Percentiles rank a stretch among this genome's conserved stretches.
Evolutionary conservation across 2,888 invertebrate species (phyloP).

Genomic region (Caenorhabditis panamensis): DNA sequence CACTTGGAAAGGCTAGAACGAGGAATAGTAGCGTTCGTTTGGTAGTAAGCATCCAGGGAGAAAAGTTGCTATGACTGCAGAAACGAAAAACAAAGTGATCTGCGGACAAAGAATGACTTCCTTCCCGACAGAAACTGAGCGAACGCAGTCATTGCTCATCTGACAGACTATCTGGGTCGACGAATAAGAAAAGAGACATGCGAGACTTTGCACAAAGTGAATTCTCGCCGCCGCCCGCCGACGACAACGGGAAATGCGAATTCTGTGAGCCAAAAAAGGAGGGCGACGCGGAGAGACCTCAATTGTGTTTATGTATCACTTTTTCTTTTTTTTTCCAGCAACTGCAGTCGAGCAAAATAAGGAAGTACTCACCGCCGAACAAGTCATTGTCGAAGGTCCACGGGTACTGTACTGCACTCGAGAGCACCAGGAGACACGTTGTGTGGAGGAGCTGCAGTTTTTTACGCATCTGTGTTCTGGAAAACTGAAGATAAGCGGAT

Average conservation of each 20-base stretch:
- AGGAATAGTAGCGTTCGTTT: no score
- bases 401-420: constrained; percentile 69
- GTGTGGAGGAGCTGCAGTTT: constrained; percentile 28
- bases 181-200: constrained; percentile 14
- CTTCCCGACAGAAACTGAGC: neutral
- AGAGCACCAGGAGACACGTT: neutral
- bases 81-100: neutral
- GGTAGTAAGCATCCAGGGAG: no score
- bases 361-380: constrained; percentile 74
- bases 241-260: constrained; percentile 47
- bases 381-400: constrained; percentile 80
- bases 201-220: constrained; percentile 38
- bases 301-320: constrained; percentile 57
- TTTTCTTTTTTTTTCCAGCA: constrained; percentile 23
- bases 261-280: constrained; percentile 55
- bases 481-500: neutral
- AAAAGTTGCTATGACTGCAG: constrained; percentile 1
- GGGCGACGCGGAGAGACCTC: constrained; percentile 21
- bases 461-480: constrained; percentile 30
- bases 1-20: neutral
- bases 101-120: neutral
- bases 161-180: constrained; percentile 1
- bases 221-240: constrained; percentile 34
- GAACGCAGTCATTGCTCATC: neutral
- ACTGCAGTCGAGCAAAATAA: constrained; percentile 3